Evolutionary conservation across 2,113 vertebrate genomes (phyloP).

Genomic region (Solea senegalensis): DNA sequence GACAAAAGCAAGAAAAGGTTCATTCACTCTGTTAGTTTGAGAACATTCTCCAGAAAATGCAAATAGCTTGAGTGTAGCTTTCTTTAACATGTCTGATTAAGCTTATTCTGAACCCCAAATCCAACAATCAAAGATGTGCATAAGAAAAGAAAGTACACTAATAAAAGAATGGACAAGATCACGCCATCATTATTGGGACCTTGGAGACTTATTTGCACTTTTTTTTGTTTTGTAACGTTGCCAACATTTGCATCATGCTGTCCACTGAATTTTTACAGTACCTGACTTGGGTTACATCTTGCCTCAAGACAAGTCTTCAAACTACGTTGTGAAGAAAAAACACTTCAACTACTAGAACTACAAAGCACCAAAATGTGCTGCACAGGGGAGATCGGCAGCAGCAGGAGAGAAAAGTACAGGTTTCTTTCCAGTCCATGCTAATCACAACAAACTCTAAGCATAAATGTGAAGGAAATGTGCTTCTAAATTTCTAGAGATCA

Average conservation of each 20-base stretch:
- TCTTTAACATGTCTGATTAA: too few species aligned
- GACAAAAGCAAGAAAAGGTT: background rate
- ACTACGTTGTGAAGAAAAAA: slow-evolving; percentile 2
- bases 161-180: too few species aligned
- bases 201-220: too few species aligned
- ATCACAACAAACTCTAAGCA: slow-evolving; percentile 50
- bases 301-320: slow-evolving; percentile 41
- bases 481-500: slow-evolving; percentile 5
- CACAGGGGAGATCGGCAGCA: slow-evolving; percentile 30
- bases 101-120: too few species aligned
- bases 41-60: too few species aligned
- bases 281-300: slow-evolving; percentile 24
- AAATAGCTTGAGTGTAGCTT: too few species aligned
- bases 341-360: slow-evolving; percentile 20
- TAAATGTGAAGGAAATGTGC: slow-evolving; percentile 26
- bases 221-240: too few species aligned
- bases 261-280: slow-evolving; percentile 1
- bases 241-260: too few species aligned
- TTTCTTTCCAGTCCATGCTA: slow-evolving; percentile 24
- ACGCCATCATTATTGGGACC: too few species aligned
- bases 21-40: too few species aligned
- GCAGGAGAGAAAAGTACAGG: slow-evolving; percentile 24
- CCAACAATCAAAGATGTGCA: too few species aligned
- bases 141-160: too few species aligned
- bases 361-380: slow-evolving; percentile 8